Evolutionary conservation across 2,113 vertebrate species (phyloP), one percentile per base, ranked within the genome.

Genomic region (Poecile atricapillus): DNA sequence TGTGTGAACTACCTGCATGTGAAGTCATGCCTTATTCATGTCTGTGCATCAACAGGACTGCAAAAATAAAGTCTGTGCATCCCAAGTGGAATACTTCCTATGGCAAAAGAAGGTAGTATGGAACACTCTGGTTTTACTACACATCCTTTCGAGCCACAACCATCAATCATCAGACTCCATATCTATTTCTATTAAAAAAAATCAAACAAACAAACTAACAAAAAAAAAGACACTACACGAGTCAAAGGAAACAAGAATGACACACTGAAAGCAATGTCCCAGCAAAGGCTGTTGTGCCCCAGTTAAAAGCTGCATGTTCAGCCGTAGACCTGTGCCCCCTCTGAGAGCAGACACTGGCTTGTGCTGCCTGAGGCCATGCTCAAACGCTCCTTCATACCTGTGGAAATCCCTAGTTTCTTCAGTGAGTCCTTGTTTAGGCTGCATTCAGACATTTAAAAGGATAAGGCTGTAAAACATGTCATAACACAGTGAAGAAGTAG

Each of bases 301-400:
- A n/a, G 12, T 60, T 77, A 55, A 70, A 73, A 78, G 47, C 47
- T 47, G 43, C 21, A 13, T 18, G 17, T 22, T 43, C 17, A 81
- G 50, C 27, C 28, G 43, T 7, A 70, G 46, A 73, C 27, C 25
- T 33, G 55, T 24, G 33, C 23, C 31, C 22, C 10, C 52, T 84
- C 60, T 31, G 13, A 59, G 39, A 43, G 22, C 7, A 82, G 60
- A 44, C 11, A 16, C 13, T 0, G 0, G 18, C 9, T 49, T 68
- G n/a, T 46, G 82, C 75, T 81, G 41, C 53, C 8, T 15, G 24
- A 2, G 56, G 28, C 22, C 20, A 27, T 11, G 15, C 56, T 74
- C 35, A 43, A 71, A 74, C 81, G 8, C 44, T 67, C 47, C 37
- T 70, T 69, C 33, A 16, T 13, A 39, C 43, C 49, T 46, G 14